Base-by-base conservation (phyloP, 2,113 vertebrate species). In the Tiliqua scincoides region DNA sequence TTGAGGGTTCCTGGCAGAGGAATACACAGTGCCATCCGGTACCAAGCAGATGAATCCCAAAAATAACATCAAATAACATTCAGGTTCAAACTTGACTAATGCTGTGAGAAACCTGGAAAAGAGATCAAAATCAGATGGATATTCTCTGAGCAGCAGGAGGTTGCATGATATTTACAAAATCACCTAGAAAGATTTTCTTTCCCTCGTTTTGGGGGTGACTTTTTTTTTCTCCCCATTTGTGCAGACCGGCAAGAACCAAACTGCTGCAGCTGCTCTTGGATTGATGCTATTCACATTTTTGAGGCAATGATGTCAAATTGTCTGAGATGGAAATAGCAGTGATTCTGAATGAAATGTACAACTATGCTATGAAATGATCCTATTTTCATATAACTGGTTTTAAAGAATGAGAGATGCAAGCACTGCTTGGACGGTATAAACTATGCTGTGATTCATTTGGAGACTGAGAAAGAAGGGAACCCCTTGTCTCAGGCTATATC, bases 1-100 rank as follows among this genome's bases (percentile, higher is more conserved):
- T 74, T 5, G 62, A 92, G 94, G 90, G 88, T 87, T 83, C 54
- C 83, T 88, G 90, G 91, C 91, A 91, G 70, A 8, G 2, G 72
- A 93, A 91, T 89, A 20, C 12, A 25, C 68, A 82, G 73, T 83
- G 88, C 85, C 82, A 88, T 25, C 32, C 32, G 54, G 65, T 91
- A 88, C 86, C 89, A 92, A 92, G 83, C 74, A 88, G 85, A 87
- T 0, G 0, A 72, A 89, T 71, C 89, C 23, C 76, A 78, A 91
- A 88, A 71, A 35, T 88, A 91, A 80, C 75, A 82, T 79, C 89
- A 90, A 94, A 89, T 80, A 86, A 3, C 1, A 17, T 21, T 68
- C n/a, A 80, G 37, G 59, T 83, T 89, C 87, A 86, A 61, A 92
- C 32, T 89, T 87, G 71, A 91, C 30, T 62, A 88, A 86, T 27